These are phyloP conservation scores for Drosophila ohnishii DNA, from an alignment of 1,140 invertebrate genomes.

Conservation along the genomic window DNA sequence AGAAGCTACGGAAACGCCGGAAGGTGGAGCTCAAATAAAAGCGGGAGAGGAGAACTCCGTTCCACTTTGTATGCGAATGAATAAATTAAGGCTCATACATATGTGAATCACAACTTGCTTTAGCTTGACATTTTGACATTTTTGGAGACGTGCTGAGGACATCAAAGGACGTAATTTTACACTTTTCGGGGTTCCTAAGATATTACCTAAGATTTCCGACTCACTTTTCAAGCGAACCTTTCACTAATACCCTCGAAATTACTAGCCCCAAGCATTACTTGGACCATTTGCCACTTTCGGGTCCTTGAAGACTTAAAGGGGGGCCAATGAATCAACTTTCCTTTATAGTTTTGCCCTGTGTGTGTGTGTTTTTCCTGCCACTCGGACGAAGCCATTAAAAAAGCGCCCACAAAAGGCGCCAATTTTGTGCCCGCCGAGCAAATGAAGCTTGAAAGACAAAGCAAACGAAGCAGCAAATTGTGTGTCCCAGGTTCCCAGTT, in stretches of 20 bases:
- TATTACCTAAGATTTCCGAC: neutral
- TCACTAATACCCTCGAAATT: constrained; percentile 10
- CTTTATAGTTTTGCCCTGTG: constrained; percentile 37
- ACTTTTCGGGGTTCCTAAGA: neutral
- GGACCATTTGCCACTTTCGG: constrained; percentile 24
- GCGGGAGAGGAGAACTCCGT: neutral
- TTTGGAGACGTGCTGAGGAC: constrained; percentile 26
- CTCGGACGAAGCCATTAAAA: constrained; percentile 51
- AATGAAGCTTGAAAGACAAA: constrained; percentile 63
- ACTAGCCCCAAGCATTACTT: constrained; percentile 8
- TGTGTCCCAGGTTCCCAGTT: constrained; percentile 20
- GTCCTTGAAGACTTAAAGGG: constrained; percentile 24
- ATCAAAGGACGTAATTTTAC: constrained; percentile 32
- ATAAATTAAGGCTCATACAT: constrained; percentile 36
- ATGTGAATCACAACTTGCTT: constrained; percentile 24
- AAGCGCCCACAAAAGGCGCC: constrained; percentile 52
- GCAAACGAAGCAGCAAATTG: constrained; percentile 43
- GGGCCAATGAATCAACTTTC: constrained; percentile 44
- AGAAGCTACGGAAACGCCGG: neutral
- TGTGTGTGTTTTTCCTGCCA: constrained; percentile 8
- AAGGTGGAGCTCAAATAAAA: constrained; percentile 15
- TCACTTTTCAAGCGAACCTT: constrained; percentile 5
- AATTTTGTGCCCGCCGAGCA: constrained; percentile 55
- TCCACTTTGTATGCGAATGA: constrained; percentile 30
- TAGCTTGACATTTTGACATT: constrained; percentile 31